Evolutionary conservation across 2,888 invertebrate genomes (phyloP), one percentile per base, ranked within the genome.

Genomic region (Protophormia terraenovae): DNA sequence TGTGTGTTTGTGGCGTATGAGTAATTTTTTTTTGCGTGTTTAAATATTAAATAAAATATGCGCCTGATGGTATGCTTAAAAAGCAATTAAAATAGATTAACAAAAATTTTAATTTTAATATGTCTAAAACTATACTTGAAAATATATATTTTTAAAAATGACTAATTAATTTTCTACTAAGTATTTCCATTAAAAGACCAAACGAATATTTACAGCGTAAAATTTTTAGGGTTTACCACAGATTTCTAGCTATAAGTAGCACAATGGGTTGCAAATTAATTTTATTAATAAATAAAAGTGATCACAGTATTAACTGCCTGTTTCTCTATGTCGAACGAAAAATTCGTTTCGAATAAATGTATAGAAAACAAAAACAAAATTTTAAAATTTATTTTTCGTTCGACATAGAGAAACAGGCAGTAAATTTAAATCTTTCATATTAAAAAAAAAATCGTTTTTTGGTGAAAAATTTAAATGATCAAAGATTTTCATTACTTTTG

Each of bases 21-120:
- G 89, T 87, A 87, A 90, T 88, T 87, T 89, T 84, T n/a, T 89
- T 24, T 47, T 10, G 3, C 24, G 38, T 24, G 2, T 45, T 53
- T 10, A 12, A 14, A 10, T 3, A 38, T 88, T 88, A n/a, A n/a
- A n/a, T 89, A 88, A 82, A 78, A 77, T 8, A 35, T 32, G 82
- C 88, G 90, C 87, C 88, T 87, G 88, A 86, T 88, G 87, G 87
- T 90, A 87, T 87, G 88, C 90, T 91, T 89, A 89, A 90, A 91
- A 91, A 89, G 90, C 90, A 91, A 90, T 91, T 91, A 91, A 90
- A 90, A 88, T 87, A 87, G 91, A 89, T 91, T 91, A 91, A 89
- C 88, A 87, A 88, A 90, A 87, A 79, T 83, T 85, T 78, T 69
- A 55, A 75, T 64, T 66, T 62, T 66, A 24, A 75, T 75, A 64